Evolutionary conservation across 2,113 vertebrate genomes (phyloP).

Genomic region (Syrmaticus mikado): DNA sequence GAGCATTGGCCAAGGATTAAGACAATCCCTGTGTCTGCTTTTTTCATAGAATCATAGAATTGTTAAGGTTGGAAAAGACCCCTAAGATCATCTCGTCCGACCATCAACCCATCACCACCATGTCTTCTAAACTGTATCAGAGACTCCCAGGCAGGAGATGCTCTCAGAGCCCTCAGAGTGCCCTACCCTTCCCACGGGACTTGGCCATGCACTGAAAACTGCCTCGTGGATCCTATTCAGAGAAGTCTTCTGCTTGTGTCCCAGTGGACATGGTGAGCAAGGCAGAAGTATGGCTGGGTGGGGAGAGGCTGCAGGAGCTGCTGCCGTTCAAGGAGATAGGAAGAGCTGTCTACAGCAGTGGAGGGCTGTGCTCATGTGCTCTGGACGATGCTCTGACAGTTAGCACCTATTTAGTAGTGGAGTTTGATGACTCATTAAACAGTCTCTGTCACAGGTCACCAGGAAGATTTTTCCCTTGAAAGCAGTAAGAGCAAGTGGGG

Average conservation of each 20-base stretch:
- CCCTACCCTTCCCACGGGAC: not conserved
- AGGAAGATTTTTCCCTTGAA: not conserved
- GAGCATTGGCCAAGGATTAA: not conserved
- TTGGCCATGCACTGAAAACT: not conserved
- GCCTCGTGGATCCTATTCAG: not conserved
- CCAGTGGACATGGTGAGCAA: not conserved
- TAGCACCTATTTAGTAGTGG: not conserved
- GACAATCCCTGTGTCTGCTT: too few relatives aligned
- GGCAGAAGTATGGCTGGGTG: not conserved
- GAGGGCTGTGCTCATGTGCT: not conserved
- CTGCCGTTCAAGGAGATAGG: not conserved
- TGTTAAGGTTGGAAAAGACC: too few relatives aligned
- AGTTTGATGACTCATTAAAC: not conserved
- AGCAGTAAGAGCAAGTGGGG: rapidly evolving
- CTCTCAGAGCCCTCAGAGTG: not conserved
- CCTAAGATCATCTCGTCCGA: too few relatives aligned
- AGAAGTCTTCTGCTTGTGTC: not conserved
- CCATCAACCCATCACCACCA: too few relatives aligned
- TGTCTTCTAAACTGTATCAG: not conserved
- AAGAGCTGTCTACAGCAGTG: too few relatives aligned
- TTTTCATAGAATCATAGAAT: not conserved
- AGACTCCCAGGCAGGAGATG: not conserved
- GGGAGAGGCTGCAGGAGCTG: not conserved
- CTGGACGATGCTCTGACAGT: not conserved
- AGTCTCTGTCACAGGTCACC: rapidly evolving